Base-by-base conservation (phyloP, 2,888 invertebrate genomes). In the Sarcophaga variegata region DNA sequence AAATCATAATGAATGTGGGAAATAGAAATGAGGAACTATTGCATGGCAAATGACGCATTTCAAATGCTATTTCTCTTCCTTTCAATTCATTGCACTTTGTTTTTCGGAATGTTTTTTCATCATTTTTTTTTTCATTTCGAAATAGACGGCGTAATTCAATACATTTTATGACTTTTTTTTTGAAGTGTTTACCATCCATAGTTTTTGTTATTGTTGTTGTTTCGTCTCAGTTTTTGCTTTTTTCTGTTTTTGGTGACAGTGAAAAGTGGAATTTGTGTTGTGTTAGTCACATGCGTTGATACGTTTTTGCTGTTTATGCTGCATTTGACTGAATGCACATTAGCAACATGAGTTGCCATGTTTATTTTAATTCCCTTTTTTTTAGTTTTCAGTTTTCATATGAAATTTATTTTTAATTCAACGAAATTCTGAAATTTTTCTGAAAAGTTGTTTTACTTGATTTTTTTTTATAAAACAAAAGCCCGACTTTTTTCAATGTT, bases 1-100 rank as follows among this genome's bases (percentile, higher is more conserved):
- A 25, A 47, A 27, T 72, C 25, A n/a, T 62, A 63, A 63, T 22
- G 14, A 47, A 27, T 59, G 59, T 81, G 69, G 75, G 81, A 75
- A 81, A 67, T 63, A 45, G 22, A 67, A 81, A 81, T 45, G 45
- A 11, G 2, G 1, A 54, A 4, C 8, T 45, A 37, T 47, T 59
- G 63, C 22, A 10, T n/a, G n/a, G 17, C 27, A 20, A 49, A 70
- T 54, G 66, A 49, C 72, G 82, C 59, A 66, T 66, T 66, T 64
- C 25, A 66, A 54, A 71, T 45, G 37, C n/a, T 17, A 45, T 72
- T 8, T 62, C 14, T 74, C 60, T 47, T n/a, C 59, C 59, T 14
- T 63, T 64, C 2, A 59, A 59, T 14, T 25, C 62, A 62, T 37
- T 37, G 37, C 37, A 37, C 10, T 37, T 37, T 37, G 37, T 37